Percentiles rank a stretch among this genome's conserved stretches.
These are phyloP conservation scores for Kuschelorhynchus macadamiae DNA, from an alignment of 2,888 invertebrate species.

Conservation along the genomic window DNA sequence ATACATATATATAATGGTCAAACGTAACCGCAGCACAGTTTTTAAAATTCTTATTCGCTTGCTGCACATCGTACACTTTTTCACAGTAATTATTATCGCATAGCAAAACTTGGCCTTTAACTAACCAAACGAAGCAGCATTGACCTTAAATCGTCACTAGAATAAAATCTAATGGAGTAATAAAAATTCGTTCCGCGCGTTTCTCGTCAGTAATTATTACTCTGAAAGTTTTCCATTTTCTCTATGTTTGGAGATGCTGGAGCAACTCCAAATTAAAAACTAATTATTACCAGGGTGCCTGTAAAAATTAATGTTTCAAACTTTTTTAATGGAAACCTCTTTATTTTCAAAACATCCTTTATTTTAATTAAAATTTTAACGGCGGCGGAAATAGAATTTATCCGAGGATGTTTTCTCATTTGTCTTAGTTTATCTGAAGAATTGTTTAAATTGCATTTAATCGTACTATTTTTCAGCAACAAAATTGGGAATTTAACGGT, in stretches of 20 bases:
- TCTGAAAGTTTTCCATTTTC: conserved; percentile 18
- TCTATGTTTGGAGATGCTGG: conserved; percentile 12
- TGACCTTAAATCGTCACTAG: no score
- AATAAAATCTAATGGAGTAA: conserved; percentile 3
- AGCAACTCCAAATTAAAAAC: conserved; percentile 36
- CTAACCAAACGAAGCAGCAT: no score
- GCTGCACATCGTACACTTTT: no score
- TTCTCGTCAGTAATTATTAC: conserved; percentile 19
- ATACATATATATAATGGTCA: no score
- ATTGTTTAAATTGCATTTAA: no score
- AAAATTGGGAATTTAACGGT: no score
- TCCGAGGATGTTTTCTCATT: background rate
- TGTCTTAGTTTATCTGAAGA: background rate
- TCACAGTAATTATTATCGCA: no score
- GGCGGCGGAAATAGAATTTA: conserved; percentile 3
- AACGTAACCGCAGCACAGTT: no score
- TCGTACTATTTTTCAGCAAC: no score
- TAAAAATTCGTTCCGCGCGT: conserved; percentile 13
- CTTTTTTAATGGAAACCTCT: conserved; percentile 37
- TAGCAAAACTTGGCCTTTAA: no score
- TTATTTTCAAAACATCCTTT: conserved; percentile 39
- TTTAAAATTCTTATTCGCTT: no score
- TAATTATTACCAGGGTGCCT: conserved; percentile 41
- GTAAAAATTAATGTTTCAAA: conserved; percentile 39
- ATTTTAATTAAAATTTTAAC: conserved; percentile 41